Evolutionary conservation across 2,888 invertebrate genomes (phyloP), one percentile per base, ranked within the genome.

Genomic region (Drosophila koepferae): DNA sequence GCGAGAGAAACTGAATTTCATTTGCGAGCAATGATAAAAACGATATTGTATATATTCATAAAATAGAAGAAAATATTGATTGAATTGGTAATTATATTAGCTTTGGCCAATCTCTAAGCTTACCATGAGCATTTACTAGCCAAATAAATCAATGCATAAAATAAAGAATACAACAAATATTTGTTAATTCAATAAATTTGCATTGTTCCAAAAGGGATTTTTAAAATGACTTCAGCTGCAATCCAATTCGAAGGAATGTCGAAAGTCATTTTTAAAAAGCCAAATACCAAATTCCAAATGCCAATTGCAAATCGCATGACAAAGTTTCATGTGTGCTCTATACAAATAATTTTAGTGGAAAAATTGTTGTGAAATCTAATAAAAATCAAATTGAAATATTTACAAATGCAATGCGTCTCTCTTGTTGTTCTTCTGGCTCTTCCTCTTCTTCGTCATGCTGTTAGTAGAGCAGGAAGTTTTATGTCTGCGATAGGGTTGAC

Each of bases 351-450:
- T 49, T 49, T 1, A 18, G n/a, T 49, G 18, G 14, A 51, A 34
- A 48, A 18, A 51, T 46, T 20, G 31, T 36, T 51, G 14, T 36
- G 1, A 51, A 51, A 51, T 51, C 18, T 36, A 36, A 36, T 51
- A 20, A 51, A 36, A 51, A 51, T 36, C 20, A 20, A 51, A 51
- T 51, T 34, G 7, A 51, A 51, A 51, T 51, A 34, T 51, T 51
- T 34, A 34, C 51, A 34, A 51, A 51, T 36, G 34, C 51, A 34
- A 34, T 51, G 34, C 34, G 18, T n/a, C 1, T 49, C 18, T 6
- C n/a, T 34, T 10, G 48, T 4, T 49, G 5, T 6, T 16, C n/a
- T 6, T 16, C n/a, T 18, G 2, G 48, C 2, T 49, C 5, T 6
- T 9, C n/a, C 12, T 2, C n/a, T 7, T 31, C 49, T 12, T 34